Conservation (phyloP, 2,797 vertebrate genomes). For the Ammospiza maritima region DNA sequence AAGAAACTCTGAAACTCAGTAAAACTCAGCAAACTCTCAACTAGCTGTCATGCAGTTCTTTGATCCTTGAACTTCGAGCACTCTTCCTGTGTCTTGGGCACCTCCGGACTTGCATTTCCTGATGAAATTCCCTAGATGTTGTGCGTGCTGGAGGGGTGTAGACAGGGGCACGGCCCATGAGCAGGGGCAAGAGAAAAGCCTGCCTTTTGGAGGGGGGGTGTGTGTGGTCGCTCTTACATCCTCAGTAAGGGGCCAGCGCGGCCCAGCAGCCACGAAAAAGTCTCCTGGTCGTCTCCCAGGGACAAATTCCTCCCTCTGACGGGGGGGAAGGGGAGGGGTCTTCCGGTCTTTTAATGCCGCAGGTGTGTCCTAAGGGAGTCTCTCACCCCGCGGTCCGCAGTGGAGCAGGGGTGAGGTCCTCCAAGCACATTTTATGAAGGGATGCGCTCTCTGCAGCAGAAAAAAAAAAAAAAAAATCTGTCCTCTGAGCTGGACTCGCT, state of each 20-base stretch:
- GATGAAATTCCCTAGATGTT: too few relatives aligned
- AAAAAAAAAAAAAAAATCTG: too few relatives aligned
- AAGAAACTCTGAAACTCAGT: background rate
- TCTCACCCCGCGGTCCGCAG: accelerated
- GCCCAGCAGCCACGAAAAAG: background rate
- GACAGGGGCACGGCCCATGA: background rate
- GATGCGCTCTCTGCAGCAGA: accelerated
- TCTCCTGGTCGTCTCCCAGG: accelerated
- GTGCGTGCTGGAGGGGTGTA: accelerated
- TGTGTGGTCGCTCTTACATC: background rate
- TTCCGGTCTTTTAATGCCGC: background rate
- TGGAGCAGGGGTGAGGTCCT: accelerated
- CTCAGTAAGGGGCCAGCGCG: accelerated
- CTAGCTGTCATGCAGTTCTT: background rate
- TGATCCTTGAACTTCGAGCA: background rate
- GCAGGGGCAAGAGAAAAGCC: accelerated
- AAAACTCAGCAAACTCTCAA: background rate
- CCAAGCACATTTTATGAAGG: accelerated
- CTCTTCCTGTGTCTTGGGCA: background rate
- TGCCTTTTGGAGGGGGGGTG: background rate
- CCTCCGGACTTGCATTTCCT: accelerated
- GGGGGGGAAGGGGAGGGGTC: accelerated
- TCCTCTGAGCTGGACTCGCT: background rate
- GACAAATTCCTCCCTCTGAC: accelerated
- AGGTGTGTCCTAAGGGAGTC: background rate